phyloP scores from a whole-genome alignment of 2,113 vertebrate species.

The Chloropsis hardwickii region DNA sequence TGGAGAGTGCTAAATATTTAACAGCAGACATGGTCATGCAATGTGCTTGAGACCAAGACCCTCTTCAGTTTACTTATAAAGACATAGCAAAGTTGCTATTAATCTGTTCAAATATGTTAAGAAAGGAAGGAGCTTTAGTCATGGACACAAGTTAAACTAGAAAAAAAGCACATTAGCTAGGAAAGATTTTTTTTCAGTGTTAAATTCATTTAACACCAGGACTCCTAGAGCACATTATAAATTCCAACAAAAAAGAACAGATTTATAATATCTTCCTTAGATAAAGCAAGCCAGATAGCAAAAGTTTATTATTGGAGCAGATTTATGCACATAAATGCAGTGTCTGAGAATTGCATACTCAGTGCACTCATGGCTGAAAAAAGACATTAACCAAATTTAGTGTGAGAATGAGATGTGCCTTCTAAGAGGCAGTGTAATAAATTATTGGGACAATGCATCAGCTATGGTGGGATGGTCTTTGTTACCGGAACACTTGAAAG shows the following conservation, averaged over 20 bases:
- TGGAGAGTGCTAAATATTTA: background rate
- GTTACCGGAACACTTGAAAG: background rate
- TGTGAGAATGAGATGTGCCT: background rate
- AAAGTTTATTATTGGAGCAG: background rate
- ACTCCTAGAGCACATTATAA: background rate
- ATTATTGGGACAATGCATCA: background rate
- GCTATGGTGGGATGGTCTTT: background rate
- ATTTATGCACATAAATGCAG: accelerated
- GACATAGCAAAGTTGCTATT: background rate
- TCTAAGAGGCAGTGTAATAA: background rate
- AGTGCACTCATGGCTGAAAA: background rate
- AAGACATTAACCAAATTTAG: background rate
- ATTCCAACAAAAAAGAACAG: background rate
- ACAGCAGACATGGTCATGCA: background rate
- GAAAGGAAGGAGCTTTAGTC: background rate
- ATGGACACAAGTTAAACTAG: background rate
- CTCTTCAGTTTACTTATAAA: background rate
- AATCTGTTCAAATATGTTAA: background rate
- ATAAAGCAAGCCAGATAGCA: background rate
- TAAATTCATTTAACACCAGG: background rate
- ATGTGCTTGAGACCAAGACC: background rate
- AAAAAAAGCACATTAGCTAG: background rate
- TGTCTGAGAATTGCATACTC: background rate
- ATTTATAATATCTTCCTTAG: background rate
- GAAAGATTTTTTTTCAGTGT: background rate